A percentile compares a stretch with the other conserved stretches of the same genome.
Evolutionary conservation across 1,140 invertebrate species (phyloP).

Genomic region (Acromyrmex echinatior): DNA sequence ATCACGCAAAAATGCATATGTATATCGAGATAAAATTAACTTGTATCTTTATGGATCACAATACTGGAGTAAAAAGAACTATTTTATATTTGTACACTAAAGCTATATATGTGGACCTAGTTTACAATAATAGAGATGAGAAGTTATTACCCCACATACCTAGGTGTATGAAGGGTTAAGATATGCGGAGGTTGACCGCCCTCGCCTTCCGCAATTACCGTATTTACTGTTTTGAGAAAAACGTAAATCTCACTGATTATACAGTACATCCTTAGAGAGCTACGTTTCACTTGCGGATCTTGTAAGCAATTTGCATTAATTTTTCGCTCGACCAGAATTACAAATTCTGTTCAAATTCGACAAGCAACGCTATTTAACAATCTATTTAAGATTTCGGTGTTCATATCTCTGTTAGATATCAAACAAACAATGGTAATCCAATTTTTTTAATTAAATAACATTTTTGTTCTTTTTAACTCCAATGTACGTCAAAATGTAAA

Average conservation of each 20-base stretch:
- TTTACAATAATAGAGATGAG: slow-evolving; percentile 36
- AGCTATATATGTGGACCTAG: background rate
- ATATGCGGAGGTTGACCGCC: slow-evolving; percentile 7
- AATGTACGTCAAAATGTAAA: too few species aligned
- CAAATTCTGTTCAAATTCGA: background rate
- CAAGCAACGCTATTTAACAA: background rate
- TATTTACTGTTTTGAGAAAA: background rate
- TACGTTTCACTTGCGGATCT: background rate
- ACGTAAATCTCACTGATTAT: background rate
- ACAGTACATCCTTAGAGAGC: background rate
- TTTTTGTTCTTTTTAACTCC: too few species aligned
- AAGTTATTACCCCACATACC: slow-evolving; percentile 17
- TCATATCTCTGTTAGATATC: background rate
- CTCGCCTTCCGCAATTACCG: slow-evolving; percentile 8
- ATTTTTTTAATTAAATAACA: too few species aligned
- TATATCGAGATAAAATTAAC: slow-evolving; percentile 3
- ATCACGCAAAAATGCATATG: background rate
- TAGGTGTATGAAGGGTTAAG: slow-evolving; percentile 2
- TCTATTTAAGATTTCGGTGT: background rate
- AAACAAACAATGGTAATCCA: too few species aligned
- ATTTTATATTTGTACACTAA: slow-evolving; percentile 3
- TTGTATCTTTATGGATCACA: slow-evolving; percentile 12
- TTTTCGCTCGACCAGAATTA: background rate
- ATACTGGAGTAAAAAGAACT: background rate
- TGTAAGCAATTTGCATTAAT: background rate